phyloP scores from a whole-genome alignment of 2,888 invertebrate genomes.

The Leptopilina myrica region DNA sequence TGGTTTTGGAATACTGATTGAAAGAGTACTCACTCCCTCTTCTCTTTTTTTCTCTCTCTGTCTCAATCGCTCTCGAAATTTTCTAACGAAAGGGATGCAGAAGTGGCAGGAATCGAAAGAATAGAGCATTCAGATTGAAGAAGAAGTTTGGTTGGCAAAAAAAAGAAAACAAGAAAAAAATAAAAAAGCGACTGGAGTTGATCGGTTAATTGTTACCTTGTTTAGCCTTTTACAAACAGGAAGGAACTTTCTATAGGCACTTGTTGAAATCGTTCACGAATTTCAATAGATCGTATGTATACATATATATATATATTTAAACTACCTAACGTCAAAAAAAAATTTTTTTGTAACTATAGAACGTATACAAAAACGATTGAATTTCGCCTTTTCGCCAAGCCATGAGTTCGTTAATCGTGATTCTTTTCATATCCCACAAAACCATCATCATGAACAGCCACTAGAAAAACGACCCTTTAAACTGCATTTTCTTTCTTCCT shows the following conservation, averaged over 20 bases:
- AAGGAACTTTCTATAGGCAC: constrained; percentile 37
- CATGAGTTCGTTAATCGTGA: constrained; percentile 31
- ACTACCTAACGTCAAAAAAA: background rate
- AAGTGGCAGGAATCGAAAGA: background rate
- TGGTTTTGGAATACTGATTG: background rate
- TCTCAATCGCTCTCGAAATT: background rate
- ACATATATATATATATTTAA: background rate
- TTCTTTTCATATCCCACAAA: constrained; percentile 3
- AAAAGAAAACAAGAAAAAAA: too few relatives aligned
- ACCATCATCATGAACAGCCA: constrained; percentile 20
- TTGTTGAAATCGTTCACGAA: constrained; percentile 33
- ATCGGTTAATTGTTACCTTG: constrained; percentile 37
- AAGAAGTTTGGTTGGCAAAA: background rate
- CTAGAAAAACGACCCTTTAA: constrained; percentile 22
- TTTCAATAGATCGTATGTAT: constrained; percentile 15
- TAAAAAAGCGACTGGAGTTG: constrained; percentile 16
- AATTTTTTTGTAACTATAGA: constrained; percentile 2
- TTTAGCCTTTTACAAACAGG: constrained; percentile 23
- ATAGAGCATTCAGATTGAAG: constrained; percentile 13
- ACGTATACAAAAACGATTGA: background rate
- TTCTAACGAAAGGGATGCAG: constrained; percentile 1
- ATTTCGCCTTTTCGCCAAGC: constrained; percentile 35
- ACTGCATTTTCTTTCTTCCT: constrained; percentile 20
- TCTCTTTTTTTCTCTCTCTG: background rate
- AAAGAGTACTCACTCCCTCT: background rate